A percentile compares a stretch with the other conserved stretches of the same genome.
These are phyloP conservation scores for Laodelphax striatellus DNA, from an alignment of 1,140 invertebrate species.

Conservation along the genomic window DNA sequence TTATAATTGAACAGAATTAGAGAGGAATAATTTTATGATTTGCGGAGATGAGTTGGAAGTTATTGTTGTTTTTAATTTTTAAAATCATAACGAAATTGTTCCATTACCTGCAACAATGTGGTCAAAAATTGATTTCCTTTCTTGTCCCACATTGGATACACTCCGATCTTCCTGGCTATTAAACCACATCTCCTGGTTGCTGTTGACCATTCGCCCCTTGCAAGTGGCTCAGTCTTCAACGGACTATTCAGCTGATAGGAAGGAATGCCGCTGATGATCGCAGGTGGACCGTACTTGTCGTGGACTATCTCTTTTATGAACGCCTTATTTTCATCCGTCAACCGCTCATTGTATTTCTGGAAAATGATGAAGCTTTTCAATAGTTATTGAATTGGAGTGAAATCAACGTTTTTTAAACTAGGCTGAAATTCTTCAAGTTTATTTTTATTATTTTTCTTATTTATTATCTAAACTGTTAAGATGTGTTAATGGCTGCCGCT, in stretches of 20 bases:
- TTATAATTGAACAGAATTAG: too few species aligned
- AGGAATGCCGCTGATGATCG: slow-evolving; percentile 31
- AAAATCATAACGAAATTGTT: too few species aligned
- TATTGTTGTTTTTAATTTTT: too few species aligned
- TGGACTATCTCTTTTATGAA: slow-evolving; percentile 71
- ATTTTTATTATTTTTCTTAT: too few species aligned
- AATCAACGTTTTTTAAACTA: too few species aligned
- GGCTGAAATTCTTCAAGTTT: too few species aligned
- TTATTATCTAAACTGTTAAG: too few species aligned
- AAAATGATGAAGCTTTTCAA: slow-evolving; percentile 20
- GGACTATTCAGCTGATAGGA: slow-evolving; percentile 36
- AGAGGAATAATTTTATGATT: too few species aligned
- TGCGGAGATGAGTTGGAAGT: too few species aligned
- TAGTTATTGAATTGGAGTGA: background rate
- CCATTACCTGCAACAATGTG: slow-evolving; percentile 72
- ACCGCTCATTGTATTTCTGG: slow-evolving; percentile 50
- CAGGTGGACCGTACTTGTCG: slow-evolving; percentile 43
- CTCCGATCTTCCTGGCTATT: slow-evolving; percentile 86
- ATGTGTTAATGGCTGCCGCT: too few species aligned
- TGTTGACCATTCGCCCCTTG: slow-evolving; percentile 47
- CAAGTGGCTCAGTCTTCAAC: slow-evolving; percentile 42
- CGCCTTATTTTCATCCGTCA: slow-evolving; percentile 67
- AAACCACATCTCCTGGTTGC: slow-evolving; percentile 62
- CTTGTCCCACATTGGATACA: slow-evolving; percentile 85
- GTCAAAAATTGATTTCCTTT: slow-evolving; percentile 63